Evolutionary conservation across 1,140 invertebrate species (phyloP).

Genomic region (Coenobita brevimanus): DNA sequence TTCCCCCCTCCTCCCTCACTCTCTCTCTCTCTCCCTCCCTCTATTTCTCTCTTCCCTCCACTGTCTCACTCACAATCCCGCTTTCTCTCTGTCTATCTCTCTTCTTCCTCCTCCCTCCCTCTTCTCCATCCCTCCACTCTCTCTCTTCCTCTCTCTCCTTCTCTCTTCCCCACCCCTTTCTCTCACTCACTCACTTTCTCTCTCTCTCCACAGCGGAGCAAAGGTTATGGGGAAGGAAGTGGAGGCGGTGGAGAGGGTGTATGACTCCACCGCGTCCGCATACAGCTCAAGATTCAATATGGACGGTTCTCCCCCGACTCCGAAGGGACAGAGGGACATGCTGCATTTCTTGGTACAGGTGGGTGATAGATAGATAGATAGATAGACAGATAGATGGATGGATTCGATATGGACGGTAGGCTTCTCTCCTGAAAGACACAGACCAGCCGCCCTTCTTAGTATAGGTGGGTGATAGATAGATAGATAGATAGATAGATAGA

Average conservation of each 20-base stretch:
- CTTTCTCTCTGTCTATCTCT: neutral
- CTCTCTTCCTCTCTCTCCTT: neutral
- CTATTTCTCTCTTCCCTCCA: too few species aligned
- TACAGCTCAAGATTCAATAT: constrained; percentile 43
- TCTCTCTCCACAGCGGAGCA: neutral
- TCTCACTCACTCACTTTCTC: neutral
- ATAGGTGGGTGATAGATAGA: too few species aligned
- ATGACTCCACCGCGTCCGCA: constrained; percentile 48
- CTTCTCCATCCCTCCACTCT: neutral
- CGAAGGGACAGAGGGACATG: constrained; percentile 32
- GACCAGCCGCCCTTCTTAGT: too few species aligned
- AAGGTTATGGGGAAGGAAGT: constrained; percentile 33
- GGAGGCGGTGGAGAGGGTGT: constrained; percentile 31
- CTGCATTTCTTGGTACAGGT: constrained; percentile 41
- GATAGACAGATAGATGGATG: too few species aligned
- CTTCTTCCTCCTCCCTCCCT: neutral
- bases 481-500: too few species aligned
- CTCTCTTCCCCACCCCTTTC: neutral
- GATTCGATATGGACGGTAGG: too few species aligned
- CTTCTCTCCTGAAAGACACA: too few species aligned
- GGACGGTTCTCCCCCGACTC: constrained; percentile 31
- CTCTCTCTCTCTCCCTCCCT: too few species aligned
- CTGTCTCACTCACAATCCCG: neutral
- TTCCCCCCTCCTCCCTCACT: neutral
- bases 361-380: neutral